Base-by-base conservation (phyloP, 2,888 invertebrate species). In the Xestia rhomboidea region DNA sequence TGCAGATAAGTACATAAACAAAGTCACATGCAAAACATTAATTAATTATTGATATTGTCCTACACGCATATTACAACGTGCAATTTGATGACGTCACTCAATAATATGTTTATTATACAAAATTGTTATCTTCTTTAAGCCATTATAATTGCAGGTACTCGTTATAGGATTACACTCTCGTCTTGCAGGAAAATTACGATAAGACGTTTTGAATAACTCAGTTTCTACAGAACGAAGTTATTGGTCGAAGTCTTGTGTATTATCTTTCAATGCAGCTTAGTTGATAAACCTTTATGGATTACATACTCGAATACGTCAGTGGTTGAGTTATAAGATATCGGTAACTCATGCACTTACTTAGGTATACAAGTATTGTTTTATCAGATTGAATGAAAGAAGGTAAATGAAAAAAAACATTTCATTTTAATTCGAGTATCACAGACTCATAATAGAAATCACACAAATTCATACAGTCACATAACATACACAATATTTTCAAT, bases 81-180 rank as follows among this genome's bases (percentile, higher is more conserved):
- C 24, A 15, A 44, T 38, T 38, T 13, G 6, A 69, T 54, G 54
- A 69, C 11, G 69, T 51, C 1, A 67, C 2, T n/a, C 18, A 34
- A 76, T 49, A 54, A 74, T 44, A 49, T 51, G 30, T 41, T 66
- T 78, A n/a, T 24, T 18, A 1, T 11, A 46, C 24, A 38, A 38
- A 27, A 46, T 60, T n/a, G 54, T 80, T 72, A 60, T 81, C 38
- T 60, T 71, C 13, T 4, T 4, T 71, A 57, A 76, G n/a, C 30
- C n/a, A 81, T 60, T 71, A 18, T 41, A 38, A 72, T 76, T 80
- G 21, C n/a, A n/a, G 10, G n/a, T 80, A 70, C 24, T 46, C 13
- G 0, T 6, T n/a, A 41, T 38, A 21, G 30, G 30, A 80, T 71
- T 41, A 71, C 24, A 57, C 15, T 21, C 11, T 54, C 0, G n/a